A percentile compares a stretch with the other conserved stretches of the same genome.
phyloP scores from a whole-genome alignment of 30 jellyfish, hydroid and myxozoan genomes.

The Turritopsis dohrnii region DNA sequence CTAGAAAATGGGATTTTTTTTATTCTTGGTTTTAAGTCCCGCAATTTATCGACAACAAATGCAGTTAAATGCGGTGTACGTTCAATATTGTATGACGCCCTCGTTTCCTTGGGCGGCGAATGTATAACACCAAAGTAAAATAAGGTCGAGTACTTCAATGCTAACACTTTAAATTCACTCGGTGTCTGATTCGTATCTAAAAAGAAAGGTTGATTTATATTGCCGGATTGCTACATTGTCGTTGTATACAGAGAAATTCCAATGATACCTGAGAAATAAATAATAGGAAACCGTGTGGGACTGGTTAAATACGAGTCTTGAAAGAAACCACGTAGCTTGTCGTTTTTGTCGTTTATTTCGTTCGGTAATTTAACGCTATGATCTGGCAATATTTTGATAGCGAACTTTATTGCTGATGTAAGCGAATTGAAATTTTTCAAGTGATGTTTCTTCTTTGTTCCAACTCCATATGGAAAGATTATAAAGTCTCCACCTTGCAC shows the following conservation, averaged over 20 bases:
- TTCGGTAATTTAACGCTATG: conserved; percentile 10
- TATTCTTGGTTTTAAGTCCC: neutral
- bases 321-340: neutral
- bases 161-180: neutral
- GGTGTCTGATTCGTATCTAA: neutral
- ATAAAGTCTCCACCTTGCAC: neutral
- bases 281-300: conserved; percentile 2
- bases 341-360: neutral
- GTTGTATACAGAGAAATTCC: no score
- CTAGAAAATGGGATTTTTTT: neutral
- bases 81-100: conserved; percentile 2
- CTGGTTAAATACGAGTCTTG: neutral
- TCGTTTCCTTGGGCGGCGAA: neutral
- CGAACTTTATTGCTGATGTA: neutral
- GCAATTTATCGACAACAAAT: neutral
- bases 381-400: neutral
- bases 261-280: neutral
- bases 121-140: neutral
- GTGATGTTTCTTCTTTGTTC: neutral
- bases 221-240: no score
- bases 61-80: conserved; percentile 7
- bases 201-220: neutral
- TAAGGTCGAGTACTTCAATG: neutral
- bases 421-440: neutral
- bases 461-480: conserved; percentile 9